Conservation (phyloP, 2,888 invertebrate genomes). For the Drosophila prolongata region DNA sequence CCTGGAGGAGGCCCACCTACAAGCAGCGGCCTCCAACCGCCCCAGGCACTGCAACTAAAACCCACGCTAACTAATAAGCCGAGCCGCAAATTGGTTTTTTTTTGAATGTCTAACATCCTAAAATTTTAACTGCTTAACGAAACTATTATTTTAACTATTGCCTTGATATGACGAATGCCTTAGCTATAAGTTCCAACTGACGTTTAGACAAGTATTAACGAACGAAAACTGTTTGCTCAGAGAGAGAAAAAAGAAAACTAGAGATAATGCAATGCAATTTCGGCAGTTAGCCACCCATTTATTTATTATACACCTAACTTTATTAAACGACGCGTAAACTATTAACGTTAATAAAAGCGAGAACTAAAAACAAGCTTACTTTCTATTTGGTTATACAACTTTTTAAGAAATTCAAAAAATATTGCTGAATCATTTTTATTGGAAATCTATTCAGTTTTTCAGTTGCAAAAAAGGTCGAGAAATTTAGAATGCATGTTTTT, state of each 20-base stretch:
- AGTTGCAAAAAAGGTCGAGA: too few species aligned
- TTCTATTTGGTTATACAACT: not conserved
- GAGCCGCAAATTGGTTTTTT: constrained; percentile 5
- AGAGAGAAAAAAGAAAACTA: constrained; percentile 41
- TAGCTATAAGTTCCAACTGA: constrained; percentile 55
- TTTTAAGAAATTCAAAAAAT: too few species aligned
- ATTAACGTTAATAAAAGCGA: constrained; percentile 55
- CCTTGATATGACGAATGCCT: constrained; percentile 3
- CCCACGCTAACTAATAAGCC: constrained; percentile 11
- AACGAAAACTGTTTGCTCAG: constrained; percentile 30
- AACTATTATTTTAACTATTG: constrained; percentile 7
- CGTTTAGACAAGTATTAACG: constrained; percentile 37
- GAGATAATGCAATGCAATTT: constrained; percentile 70
- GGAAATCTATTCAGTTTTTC: too few species aligned
- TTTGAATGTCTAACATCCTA: constrained; percentile 44
- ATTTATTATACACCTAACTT: constrained; percentile 62
- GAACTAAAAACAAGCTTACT: constrained; percentile 10
- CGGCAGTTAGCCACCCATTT: constrained; percentile 62
- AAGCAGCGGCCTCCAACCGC: constrained; percentile 55
- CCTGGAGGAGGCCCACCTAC: constrained; percentile 81
- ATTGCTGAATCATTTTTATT: too few species aligned
- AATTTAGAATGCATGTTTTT: not conserved
- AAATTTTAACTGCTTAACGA: constrained; percentile 25
- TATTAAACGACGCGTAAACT: constrained; percentile 41
- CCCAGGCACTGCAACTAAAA: constrained; percentile 57